Base-by-base conservation (phyloP, 2,888 invertebrate species). In the Galeopsomyia nigrocyanea region DNA sequence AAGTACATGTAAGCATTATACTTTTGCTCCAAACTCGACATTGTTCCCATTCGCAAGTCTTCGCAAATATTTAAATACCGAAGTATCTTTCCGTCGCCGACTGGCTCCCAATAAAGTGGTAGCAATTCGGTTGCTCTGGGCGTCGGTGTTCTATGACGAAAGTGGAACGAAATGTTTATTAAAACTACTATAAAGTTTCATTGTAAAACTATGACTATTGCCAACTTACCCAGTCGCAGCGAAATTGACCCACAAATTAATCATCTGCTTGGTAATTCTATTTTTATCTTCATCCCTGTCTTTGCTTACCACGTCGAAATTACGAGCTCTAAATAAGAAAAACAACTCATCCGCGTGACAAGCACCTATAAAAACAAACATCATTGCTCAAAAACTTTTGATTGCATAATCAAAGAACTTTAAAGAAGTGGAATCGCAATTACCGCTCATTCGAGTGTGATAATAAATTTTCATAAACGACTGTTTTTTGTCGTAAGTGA, bases 171-270 rank as follows among this genome's bases (percentile, higher is more conserved):
- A n/a, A n/a, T n/a, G n/a, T n/a, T n/a, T n/a, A n/a, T n/a, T n/a
- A n/a, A n/a, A n/a, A n/a, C n/a, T n/a, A n/a, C n/a, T n/a, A n/a
- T n/a, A n/a, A n/a, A n/a, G n/a, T n/a, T n/a, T 56, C n/a, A 69
- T 47, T 17, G 17, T 3, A n/a, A n/a, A n/a, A n/a, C 16, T 14
- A 16, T 14, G 7, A 39, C 7, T 10, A 7, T 10, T 39, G 2
- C 39, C 46, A 10, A 21, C 65, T 66, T 76, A 83, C 84, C 82
- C 82, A 6, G 78, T 80, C 64, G 75, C 81, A 3, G 82, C 82
- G 68, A 84, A 84, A 58, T 82, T 79, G 0, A 80, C 77, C 84
- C 82, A 83, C 75, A 84, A 69, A 21, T 62, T 68, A 3, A 78
- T 80, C 65, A 83, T 31, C 55, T 79, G 78, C 56, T 83, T 68